A percentile compares a stretch with the other conserved stretches of the same genome.
These are phyloP conservation scores for Drosophila serrata DNA, from an alignment of 1,140 invertebrate genomes.

Conservation along the genomic window DNA sequence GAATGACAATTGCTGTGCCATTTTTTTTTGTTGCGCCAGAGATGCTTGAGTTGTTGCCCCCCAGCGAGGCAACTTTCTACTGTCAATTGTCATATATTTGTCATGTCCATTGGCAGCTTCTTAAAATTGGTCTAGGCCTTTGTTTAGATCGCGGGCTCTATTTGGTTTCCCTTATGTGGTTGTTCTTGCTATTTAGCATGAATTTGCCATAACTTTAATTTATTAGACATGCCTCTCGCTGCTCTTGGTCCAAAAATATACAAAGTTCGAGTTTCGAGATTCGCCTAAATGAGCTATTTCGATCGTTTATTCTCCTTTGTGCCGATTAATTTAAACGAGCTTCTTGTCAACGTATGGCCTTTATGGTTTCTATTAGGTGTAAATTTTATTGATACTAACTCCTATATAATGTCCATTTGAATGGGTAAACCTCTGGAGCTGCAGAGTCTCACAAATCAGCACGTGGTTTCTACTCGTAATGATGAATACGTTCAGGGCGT, in stretches of 20 bases:
- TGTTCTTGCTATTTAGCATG: conserved; percentile 72
- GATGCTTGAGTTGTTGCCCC: conserved; percentile 40
- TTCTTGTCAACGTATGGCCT: conserved; percentile 15
- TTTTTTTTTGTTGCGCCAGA: conserved; percentile 61
- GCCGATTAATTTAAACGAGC: conserved; percentile 45
- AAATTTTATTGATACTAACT: conserved; percentile 58
- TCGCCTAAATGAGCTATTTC: conserved; percentile 55
- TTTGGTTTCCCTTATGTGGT: conserved; percentile 6
- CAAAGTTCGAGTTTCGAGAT: conserved; percentile 11
- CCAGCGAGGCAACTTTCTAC: conserved; percentile 74
- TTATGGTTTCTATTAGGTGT: conserved; percentile 33
- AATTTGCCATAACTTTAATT: conserved; percentile 68
- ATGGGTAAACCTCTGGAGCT: neutral
- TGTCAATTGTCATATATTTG: conserved; percentile 78
- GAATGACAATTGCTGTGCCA: conserved; percentile 83
- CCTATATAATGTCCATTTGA: conserved; percentile 39
- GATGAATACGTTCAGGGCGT: conserved; percentile 56
- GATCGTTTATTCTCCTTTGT: conserved; percentile 27
- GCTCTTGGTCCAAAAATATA: conserved; percentile 58
- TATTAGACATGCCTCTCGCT: conserved; percentile 58
- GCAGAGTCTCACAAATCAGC: conserved; percentile 22
- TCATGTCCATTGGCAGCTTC: conserved; percentile 70
- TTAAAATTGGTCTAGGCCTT: conserved; percentile 79
- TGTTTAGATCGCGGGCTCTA: conserved; percentile 32
- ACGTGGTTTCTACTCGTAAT: conserved; percentile 57